Base-by-base conservation (phyloP, 1,140 invertebrate genomes). In the Zaprionus ornatus region DNA sequence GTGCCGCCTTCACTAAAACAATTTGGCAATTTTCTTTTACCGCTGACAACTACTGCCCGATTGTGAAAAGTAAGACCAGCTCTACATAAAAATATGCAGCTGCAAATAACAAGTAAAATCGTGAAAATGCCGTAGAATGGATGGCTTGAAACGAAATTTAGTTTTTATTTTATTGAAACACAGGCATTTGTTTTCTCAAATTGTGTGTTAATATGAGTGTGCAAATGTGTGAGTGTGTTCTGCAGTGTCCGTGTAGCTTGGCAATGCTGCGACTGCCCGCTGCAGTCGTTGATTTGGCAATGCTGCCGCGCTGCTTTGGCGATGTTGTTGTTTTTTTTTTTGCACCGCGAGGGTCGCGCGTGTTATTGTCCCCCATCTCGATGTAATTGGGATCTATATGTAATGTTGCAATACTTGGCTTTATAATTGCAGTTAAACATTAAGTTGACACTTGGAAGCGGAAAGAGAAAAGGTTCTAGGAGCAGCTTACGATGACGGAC, bases 401-500 rank as follows among this genome's bases (percentile, higher is more conserved):
- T 50, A 21, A 54, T 23, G 21, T 37, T 37, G 19, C 4, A 40
- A 55, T 78, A 10, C 23, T 50, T 59, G 54, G 45, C 45, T 65
- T 56, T 62, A 54, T 50, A 55, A 42, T 65, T 65, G 66, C 61
- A 50, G 45, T 23, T 50, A 6, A 48, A 23, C 45, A 23, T 13
- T 50, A 23, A 50, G 45, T 50, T 19, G 19, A 48, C 52, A 23
- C 35, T 23, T 17, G 9, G 12, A 12, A 45, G 45, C 10, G 25
- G 23, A 17, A 7, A n/a, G 25, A 67, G 37, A 48, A 40, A 60
- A 27, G 45, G 19, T 55, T 73, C 37, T 19, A 57, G 23, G 59
- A 61, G 42, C 59, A 59, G 19, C 48, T 45, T 45, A 84, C 54
- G 37, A 92, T 92, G 92, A 68, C 88, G 75, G 92, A 97, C 93